Percentiles rank a stretch among this genome's conserved stretches.
Conservation (phyloP, 2,797 vertebrate genomes). For the Salmo trutta region DNA sequence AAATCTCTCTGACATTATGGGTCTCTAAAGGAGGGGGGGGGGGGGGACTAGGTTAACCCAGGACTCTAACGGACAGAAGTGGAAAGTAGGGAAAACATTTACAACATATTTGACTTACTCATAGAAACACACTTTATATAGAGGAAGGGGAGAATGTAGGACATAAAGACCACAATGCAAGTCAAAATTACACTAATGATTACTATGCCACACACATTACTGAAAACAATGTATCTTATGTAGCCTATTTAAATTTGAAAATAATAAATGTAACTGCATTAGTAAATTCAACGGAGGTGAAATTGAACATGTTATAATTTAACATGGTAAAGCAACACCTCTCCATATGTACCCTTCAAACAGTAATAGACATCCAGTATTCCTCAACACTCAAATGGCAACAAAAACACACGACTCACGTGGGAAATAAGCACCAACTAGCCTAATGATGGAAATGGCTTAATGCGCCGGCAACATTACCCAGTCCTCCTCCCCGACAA, state of each 20-base stretch:
- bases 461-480: conserved; percentile 68
- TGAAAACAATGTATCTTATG: background rate
- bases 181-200: background rate
- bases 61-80: background rate
- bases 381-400: conserved; percentile 58
- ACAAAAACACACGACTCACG: conserved; percentile 69
- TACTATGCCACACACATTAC: background rate
- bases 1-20: conserved; percentile 12
- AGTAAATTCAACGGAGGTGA: background rate
- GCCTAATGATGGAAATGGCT: conserved; percentile 71
- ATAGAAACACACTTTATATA: background rate
- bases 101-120: background rate
- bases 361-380: conserved; percentile 23
- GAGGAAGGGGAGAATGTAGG: background rate
- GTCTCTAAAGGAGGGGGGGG: background rate
- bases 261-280: background rate
- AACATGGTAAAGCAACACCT: background rate
- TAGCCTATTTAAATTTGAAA: background rate
- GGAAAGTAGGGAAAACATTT: background rate
- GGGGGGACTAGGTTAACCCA: conserved; percentile 17
- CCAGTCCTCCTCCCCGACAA: conserved; percentile 61
- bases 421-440: conserved; percentile 75
- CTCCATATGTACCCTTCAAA: background rate
- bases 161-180: background rate
- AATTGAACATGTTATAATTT: background rate